These are phyloP conservation scores for Platypus cylindrus DNA, from an alignment of 2,888 invertebrate species.

Conservation along the genomic window DNA sequence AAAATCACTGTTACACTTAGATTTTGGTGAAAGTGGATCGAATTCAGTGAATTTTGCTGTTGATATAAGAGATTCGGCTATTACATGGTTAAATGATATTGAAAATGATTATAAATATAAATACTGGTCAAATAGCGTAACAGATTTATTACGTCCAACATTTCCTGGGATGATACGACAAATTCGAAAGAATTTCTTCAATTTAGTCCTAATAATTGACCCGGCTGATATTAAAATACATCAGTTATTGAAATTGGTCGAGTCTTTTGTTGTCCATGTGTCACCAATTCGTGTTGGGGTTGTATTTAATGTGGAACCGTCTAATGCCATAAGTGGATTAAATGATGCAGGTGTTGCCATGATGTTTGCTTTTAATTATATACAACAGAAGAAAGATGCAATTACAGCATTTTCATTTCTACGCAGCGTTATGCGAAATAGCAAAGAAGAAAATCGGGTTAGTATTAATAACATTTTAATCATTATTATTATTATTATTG, in stretches of 20 bases:
- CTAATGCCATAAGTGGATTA: slow-evolving; percentile 43
- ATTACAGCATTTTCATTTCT: slow-evolving; percentile 73
- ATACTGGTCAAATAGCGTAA: slow-evolving; percentile 79
- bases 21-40: slow-evolving; percentile 45
- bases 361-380: slow-evolving; percentile 81
- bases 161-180: slow-evolving; percentile 96
- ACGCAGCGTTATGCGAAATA: slow-evolving; percentile 61
- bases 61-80: slow-evolving; percentile 85
- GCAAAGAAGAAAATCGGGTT: slow-evolving; percentile 32
- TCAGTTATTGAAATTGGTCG: slow-evolving; percentile 71
- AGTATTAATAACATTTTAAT: slow-evolving; percentile 2
- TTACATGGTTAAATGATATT: slow-evolving; percentile 91
- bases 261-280: slow-evolving; percentile 82
- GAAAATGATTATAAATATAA: slow-evolving; percentile 81
- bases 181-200: slow-evolving; percentile 73
- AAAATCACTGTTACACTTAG: slow-evolving; percentile 52
- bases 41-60: slow-evolving; percentile 72
- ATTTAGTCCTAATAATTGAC: slow-evolving; percentile 76
- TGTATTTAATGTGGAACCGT: slow-evolving; percentile 57
- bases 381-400: slow-evolving; percentile 62
- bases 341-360: slow-evolving; percentile 69
- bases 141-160: slow-evolving; percentile 87
- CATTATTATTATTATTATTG: not conserved
- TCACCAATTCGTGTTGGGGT: slow-evolving; percentile 85
- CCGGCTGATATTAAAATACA: slow-evolving; percentile 57